Percentiles rank a stretch among this genome's conserved stretches.
phyloP scores from a whole-genome alignment of 1,140 invertebrate species.

The Acromyrmex charruanus region DNA sequence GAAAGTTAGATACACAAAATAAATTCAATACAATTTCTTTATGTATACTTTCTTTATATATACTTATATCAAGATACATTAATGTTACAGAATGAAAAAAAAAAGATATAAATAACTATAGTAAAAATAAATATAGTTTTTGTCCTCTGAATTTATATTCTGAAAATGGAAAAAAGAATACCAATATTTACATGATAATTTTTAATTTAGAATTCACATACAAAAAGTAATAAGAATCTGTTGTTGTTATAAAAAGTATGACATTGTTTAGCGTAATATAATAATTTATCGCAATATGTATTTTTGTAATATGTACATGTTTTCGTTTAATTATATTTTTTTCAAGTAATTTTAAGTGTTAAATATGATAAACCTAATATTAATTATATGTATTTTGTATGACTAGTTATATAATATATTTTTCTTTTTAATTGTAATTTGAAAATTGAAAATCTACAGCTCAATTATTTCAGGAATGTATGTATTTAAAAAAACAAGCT shows the following conservation, averaged over 20 bases:
- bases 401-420: neutral
- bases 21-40: neutral
- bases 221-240: neutral
- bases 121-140: no score
- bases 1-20: neutral
- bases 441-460: neutral
- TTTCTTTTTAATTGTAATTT: constrained; percentile 18
- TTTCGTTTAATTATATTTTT: neutral
- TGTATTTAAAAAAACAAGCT: constrained; percentile 15
- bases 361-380: neutral
- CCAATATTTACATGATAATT: no score
- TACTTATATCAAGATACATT: neutral
- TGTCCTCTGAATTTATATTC: no score
- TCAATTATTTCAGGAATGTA: neutral
- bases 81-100: neutral
- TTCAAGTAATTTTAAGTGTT: neutral
- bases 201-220: neutral
- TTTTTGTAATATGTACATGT: neutral
- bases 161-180: no score
- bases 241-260: neutral
- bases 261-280: neutral
- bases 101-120: neutral
- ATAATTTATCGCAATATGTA: neutral
- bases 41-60: neutral
- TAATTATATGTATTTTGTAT: constrained; percentile 14